Evolutionary conservation across 2,888 invertebrate species (phyloP), one percentile per base, ranked within the genome.

Genomic region (Polietes domitor): DNA sequence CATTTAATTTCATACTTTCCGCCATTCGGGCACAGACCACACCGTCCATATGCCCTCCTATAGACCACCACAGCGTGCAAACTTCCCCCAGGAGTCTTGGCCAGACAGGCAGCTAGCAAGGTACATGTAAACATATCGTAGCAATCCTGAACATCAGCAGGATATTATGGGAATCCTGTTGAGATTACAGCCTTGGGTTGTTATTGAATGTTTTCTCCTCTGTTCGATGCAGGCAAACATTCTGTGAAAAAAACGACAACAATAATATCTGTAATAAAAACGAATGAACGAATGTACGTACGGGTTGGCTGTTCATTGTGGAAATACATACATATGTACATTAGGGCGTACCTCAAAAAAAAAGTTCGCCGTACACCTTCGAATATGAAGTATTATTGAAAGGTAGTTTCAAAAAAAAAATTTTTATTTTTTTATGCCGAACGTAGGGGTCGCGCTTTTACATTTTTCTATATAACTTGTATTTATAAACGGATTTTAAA

Each of bases 121-220:
- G 6, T 21, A 19, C 21, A 37, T 19, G 15, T 21, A 21, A 19
- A 41, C 65, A 21, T 41, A 19, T 9, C 21, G 53, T 12, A 24
- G 24, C 58, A 58, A 58, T 58, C 58, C 58, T 58, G 1, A 58
- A 58, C 26, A 43, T 68, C 68, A 68, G 73, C 82, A 82, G 82
- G 82, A 82, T 82, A 82, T 82, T 82, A 76, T 68, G 77, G 73
- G 73, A 73, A 77, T 82, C 82, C 82, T 82, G 82, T 82, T 41
- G 82, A 81, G 81, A 77, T 82, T 77, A 77, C 73, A 74, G 82
- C 82, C 82, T 77, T 70, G 61, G 82, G 82, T 70, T 82, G 68
- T 82, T 82, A 37, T 72, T 74, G 68, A 68, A 68, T 68, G 24
- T 43, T 21, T 24, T 68, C 21, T 41, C 10, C 12, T 65, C 32